Percentiles rank a stretch among this genome's conserved stretches.
phyloP scores from a whole-genome alignment of 1,140 invertebrate genomes.

The Euwallacea similis region DNA sequence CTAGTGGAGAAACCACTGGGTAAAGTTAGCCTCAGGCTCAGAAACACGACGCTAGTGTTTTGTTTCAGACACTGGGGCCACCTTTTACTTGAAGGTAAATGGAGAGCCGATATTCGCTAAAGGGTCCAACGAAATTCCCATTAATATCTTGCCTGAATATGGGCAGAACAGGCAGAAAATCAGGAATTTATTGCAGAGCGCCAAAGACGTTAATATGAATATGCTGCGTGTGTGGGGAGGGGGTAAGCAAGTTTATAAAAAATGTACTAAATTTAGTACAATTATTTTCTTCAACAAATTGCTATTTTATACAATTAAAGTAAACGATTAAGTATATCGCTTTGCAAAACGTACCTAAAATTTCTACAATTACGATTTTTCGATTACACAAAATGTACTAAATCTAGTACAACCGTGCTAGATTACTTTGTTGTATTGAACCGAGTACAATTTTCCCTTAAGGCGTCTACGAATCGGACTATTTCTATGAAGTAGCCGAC shows the following conservation, averaged over 20 bases:
- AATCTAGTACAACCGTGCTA: too few relatives aligned
- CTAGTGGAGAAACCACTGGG: conserved; percentile 65
- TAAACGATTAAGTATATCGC: too few relatives aligned
- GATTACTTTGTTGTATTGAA: too few relatives aligned
- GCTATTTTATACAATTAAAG: too few relatives aligned
- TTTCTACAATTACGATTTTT: too few relatives aligned
- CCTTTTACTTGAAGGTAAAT: conserved; percentile 91
- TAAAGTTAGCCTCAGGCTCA: too few relatives aligned
- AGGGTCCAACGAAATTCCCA: conserved; percentile 95
- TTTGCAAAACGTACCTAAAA: too few relatives aligned
- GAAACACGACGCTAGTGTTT: too few relatives aligned
- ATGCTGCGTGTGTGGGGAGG: conserved; percentile 97
- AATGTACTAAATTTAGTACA: neutral
- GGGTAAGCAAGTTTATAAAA: too few relatives aligned
- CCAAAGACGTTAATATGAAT: conserved; percentile 84
- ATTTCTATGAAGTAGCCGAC: conserved; percentile 87
- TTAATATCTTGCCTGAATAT: conserved; percentile 82
- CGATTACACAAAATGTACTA: too few relatives aligned
- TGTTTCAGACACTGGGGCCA: conserved; percentile 70
- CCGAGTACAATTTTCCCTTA: too few relatives aligned
- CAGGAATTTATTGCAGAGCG: conserved; percentile 67
- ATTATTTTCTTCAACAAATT: neutral
- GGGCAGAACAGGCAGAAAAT: conserved; percentile 55
- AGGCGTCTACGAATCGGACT: conserved; percentile 90
- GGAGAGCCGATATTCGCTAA: conserved; percentile 90